Percentiles rank a stretch among this genome's conserved stretches.
These are phyloP conservation scores for Buteo buteo DNA, from an alignment of 2,113 vertebrate species.

Conservation along the genomic window DNA sequence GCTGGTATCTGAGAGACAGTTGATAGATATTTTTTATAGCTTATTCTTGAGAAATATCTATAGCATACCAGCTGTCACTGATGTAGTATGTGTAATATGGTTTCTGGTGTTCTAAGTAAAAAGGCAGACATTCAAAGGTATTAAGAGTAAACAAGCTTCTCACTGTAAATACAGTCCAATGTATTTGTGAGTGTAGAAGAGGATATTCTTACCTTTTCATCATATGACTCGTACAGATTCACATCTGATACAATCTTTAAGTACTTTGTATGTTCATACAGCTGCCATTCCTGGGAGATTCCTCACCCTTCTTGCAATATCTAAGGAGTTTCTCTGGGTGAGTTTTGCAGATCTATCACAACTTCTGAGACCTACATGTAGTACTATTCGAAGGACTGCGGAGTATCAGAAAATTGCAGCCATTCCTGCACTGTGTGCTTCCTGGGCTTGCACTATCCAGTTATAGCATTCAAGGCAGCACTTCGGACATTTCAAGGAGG, in stretches of 20 bases:
- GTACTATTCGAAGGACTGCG: neutral
- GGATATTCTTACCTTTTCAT: neutral
- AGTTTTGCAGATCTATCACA: neutral
- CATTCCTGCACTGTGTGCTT: fast-evolving
- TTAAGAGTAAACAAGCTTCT: neutral
- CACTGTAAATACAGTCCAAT: neutral
- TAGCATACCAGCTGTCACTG: neutral
- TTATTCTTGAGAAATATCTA: neutral
- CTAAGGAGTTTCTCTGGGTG: neutral
- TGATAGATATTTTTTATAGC: neutral
- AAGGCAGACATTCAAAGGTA: neutral
- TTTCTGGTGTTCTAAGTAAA: neutral
- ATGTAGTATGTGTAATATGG: neutral
- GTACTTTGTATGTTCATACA: neutral
- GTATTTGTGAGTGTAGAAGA: neutral
- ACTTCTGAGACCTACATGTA: neutral
- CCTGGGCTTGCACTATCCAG: neutral
- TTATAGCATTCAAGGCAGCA: neutral
- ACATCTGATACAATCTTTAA: neutral
- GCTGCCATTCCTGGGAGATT: neutral
- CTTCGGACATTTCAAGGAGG: neutral
- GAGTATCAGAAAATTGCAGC: neutral
- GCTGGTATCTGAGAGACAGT: neutral
- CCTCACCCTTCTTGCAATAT: neutral
- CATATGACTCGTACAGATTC: neutral